Conservation (phyloP, 2,888 invertebrate genomes). For the Adela reaumurella region DNA sequence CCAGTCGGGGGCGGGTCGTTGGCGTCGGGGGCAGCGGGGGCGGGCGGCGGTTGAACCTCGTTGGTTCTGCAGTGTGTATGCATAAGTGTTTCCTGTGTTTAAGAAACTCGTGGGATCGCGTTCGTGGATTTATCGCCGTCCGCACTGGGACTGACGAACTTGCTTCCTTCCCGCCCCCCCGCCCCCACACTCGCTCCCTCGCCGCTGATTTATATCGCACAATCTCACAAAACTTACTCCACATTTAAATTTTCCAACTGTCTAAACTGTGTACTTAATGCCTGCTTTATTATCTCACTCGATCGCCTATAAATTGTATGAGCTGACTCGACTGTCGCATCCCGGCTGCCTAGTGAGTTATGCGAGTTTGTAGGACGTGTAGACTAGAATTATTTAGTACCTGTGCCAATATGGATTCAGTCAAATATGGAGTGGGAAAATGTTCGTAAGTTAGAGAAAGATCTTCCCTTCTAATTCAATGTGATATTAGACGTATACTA, state of each 20-base stretch:
- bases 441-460: too few species aligned
- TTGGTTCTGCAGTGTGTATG: slow-evolving; percentile 14
- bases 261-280: slow-evolving; percentile 55
- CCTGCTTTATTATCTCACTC: slow-evolving; percentile 57
- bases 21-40: too few species aligned
- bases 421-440: too few species aligned
- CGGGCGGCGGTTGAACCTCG: too few species aligned
- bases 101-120: slow-evolving; percentile 40
- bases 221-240: slow-evolving; percentile 58
- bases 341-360: slow-evolving; percentile 12
- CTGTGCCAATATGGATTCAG: too few species aligned
- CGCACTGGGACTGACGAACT: slow-evolving; percentile 27
- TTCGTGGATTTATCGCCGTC: slow-evolving; percentile 46
- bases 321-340: slow-evolving; percentile 50
- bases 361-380: background rate
- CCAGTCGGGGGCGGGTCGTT: slow-evolving; percentile 7
- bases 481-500: too few species aligned
- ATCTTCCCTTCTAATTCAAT: too few species aligned
- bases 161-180: slow-evolving; percentile 15
- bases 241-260: slow-evolving; percentile 58
- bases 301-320: slow-evolving; percentile 57
- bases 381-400: too few species aligned
- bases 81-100: slow-evolving; percentile 42
- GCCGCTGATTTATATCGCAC: slow-evolving; percentile 52
- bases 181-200: slow-evolving; percentile 23